phyloP scores from a whole-genome alignment of 1,140 invertebrate genomes.

The Atta texana region DNA sequence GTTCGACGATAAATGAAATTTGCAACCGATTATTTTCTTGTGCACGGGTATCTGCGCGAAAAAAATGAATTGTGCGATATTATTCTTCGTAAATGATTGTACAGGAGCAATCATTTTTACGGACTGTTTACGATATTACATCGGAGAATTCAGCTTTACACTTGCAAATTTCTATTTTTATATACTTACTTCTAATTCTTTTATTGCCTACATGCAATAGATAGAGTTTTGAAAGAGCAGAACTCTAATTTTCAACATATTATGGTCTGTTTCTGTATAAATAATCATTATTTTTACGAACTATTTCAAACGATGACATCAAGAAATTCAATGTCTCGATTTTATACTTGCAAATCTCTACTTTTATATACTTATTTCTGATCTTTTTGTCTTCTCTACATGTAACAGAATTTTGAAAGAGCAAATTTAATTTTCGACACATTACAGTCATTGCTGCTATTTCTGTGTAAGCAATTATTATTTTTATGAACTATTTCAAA shows the following conservation, averaged over 20 bases:
- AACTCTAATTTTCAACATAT: not conserved
- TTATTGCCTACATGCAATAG: not conserved
- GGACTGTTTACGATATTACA: not conserved
- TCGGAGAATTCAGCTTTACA: not conserved
- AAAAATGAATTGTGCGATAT: constrained; percentile 1
- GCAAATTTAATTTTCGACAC: not conserved
- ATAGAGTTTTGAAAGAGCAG: not conserved
- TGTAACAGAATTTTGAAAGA: not conserved
- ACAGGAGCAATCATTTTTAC: not conserved
- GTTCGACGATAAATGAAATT: constrained; percentile 46
- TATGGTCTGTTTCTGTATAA: not conserved
- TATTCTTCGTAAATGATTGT: constrained; percentile 16
- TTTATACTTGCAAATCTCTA: not conserved
- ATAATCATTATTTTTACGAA: not conserved
- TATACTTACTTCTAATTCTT: not conserved
- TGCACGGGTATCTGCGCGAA: not conserved
- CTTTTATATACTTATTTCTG: not conserved
- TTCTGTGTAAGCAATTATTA: not conserved
- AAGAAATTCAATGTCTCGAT: not conserved
- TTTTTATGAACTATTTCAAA: not conserved
- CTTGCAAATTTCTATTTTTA: not conserved
- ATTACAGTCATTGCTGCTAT: not conserved
- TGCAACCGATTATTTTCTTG: constrained; percentile 30
- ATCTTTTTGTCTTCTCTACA: not conserved
- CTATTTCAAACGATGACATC: not conserved